Conservation (phyloP, 2,888 invertebrate genomes). For the Tetramorium bicarinatum region DNA sequence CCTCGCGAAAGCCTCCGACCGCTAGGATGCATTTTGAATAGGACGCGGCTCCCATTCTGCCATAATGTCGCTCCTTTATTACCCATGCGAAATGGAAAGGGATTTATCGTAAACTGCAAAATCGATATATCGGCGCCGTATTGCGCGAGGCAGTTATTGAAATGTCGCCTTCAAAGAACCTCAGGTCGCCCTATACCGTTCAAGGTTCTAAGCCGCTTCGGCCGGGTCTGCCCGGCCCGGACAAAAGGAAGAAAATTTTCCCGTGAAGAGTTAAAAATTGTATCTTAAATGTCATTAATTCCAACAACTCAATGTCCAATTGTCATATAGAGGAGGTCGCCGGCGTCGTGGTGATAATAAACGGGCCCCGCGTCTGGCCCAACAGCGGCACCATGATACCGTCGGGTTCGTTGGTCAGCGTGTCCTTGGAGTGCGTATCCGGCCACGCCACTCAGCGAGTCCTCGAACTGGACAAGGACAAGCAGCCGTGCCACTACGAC, state of each 20-base stretch:
- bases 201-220: conserved; percentile 5
- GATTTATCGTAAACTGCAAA: conserved; percentile 56
- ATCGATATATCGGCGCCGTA: conserved; percentile 46
- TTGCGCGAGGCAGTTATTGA: conserved; percentile 51
- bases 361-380: conserved; percentile 76
- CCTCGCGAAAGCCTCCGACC: conserved; percentile 33
- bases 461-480: conserved; percentile 66
- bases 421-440: conserved; percentile 77
- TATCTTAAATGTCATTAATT: neutral
- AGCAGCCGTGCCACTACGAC: conserved; percentile 76
- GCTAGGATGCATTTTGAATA: conserved; percentile 42
- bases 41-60: conserved; percentile 15
- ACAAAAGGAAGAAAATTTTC: neutral
- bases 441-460: conserved; percentile 74
- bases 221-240: neutral
- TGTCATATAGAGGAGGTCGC: conserved; percentile 51
- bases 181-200: neutral
- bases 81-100: conserved; percentile 37
- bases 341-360: conserved; percentile 74
- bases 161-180: conserved; percentile 32
- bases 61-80: conserved; percentile 55
- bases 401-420: conserved; percentile 72
- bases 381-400: conserved; percentile 74
- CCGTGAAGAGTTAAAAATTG: neutral
- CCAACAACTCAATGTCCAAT: neutral